Percentiles rank a stretch among this genome's conserved stretches.
phyloP scores from a whole-genome alignment of 2,888 invertebrate genomes.

The Folsomia candida region DNA sequence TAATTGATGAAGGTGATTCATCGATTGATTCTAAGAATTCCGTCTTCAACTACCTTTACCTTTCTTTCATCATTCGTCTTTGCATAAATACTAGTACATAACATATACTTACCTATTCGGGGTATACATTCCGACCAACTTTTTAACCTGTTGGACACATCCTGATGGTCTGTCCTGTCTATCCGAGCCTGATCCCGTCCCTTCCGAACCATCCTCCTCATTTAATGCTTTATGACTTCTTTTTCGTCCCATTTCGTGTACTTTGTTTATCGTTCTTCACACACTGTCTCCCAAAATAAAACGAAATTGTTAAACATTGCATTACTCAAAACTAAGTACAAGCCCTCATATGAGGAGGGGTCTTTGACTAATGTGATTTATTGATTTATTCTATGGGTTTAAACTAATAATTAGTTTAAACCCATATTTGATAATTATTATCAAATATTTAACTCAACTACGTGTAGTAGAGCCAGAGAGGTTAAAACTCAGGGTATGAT shows the following conservation, averaged over 20 bases:
- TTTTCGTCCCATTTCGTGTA: slow-evolving; percentile 11
- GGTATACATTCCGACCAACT: slow-evolving; percentile 22
- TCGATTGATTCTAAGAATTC: too few species aligned
- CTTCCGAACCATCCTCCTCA: slow-evolving; percentile 15
- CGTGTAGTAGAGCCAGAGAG: too few species aligned
- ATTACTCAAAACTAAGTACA: neutral
- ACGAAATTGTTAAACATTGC: neutral
- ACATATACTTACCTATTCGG: slow-evolving; percentile 21
- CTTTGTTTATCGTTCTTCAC: neutral
- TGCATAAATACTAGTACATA: too few species aligned
- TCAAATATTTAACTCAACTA: too few species aligned
- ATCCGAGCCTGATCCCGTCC: slow-evolving; percentile 5
- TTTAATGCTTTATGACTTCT: slow-evolving; percentile 1
- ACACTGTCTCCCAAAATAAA: neutral
- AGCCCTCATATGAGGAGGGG: neutral
- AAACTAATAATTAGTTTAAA: too few species aligned
- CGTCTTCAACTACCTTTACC: too few species aligned
- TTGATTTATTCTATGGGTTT: too few species aligned
- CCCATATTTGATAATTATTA: too few species aligned
- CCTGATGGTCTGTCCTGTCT: slow-evolving; percentile 17
- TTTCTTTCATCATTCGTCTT: too few species aligned
- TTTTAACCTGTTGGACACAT: slow-evolving; percentile 21
- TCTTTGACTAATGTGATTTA: too few species aligned
- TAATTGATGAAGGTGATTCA: too few species aligned
- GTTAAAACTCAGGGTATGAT: too few species aligned